A percentile compares a stretch with the other conserved stretches of the same genome.
These are phyloP conservation scores for Homalodisca vitripennis DNA, from an alignment of 1,140 invertebrate genomes.

Conservation along the genomic window DNA sequence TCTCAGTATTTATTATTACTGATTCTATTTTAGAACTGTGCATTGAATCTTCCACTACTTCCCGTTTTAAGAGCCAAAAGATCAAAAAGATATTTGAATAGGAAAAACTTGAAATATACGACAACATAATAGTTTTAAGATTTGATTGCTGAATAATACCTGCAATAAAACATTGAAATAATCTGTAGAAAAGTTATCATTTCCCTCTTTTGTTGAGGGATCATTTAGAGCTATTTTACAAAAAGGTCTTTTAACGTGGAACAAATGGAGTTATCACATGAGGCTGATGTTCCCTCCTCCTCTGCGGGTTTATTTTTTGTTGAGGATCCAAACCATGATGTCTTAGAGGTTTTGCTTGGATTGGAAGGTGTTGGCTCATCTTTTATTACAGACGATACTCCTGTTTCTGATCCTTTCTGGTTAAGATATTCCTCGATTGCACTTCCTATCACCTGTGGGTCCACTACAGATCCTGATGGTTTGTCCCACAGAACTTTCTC, in stretches of 20 bases:
- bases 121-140: too few relatives aligned
- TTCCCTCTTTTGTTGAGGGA: too few relatives aligned
- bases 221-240: conserved; percentile 60
- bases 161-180: too few relatives aligned
- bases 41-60: too few relatives aligned
- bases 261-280: conserved; percentile 72
- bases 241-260: conserved; percentile 80
- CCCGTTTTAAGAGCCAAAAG: too few relatives aligned
- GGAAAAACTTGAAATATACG: too few relatives aligned
- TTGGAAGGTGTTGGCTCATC: conserved; percentile 25
- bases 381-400: conserved; percentile 53
- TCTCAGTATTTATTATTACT: too few relatives aligned
- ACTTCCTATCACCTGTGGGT: conserved; percentile 72
- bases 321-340: conserved; percentile 33
- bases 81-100: too few relatives aligned
- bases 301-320: conserved; percentile 49
- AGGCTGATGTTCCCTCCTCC: conserved; percentile 63
- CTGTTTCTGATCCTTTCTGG: conserved; percentile 46
- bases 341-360: conserved; percentile 28
- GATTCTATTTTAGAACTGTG: too few relatives aligned
- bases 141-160: too few relatives aligned
- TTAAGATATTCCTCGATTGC: conserved; percentile 77
- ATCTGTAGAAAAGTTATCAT: too few relatives aligned
- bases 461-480: conserved; percentile 68
- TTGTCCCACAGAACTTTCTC: conserved; percentile 67